Percentiles rank a stretch among this genome's conserved stretches.
Evolutionary conservation across 2,797 vertebrate genomes (phyloP).

Genomic region (Tapera naevia): DNA sequence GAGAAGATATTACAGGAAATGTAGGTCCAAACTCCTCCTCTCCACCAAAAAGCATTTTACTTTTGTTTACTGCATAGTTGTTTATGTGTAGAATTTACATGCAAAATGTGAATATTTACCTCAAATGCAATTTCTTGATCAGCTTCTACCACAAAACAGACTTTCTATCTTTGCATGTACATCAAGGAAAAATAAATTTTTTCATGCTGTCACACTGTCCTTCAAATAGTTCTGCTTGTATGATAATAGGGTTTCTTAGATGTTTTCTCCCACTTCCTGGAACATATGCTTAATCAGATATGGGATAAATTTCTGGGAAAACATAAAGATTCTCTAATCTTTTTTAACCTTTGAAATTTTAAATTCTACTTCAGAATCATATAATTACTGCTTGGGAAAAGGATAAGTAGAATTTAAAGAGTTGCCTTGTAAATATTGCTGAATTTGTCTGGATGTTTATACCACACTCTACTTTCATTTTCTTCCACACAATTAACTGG

Average conservation of each 20-base stretch:
- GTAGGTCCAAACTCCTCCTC: neutral
- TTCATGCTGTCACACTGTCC: neutral
- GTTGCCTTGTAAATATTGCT: neutral
- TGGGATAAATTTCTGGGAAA: neutral
- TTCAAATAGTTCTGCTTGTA: neutral
- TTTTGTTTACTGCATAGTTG: constrained; percentile 12
- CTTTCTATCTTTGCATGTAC: neutral
- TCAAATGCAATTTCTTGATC: constrained; percentile 10
- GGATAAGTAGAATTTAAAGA: neutral
- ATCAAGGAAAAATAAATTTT: neutral
- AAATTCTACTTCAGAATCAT: neutral
- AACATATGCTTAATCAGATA: neutral
- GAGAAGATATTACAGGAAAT: neutral
- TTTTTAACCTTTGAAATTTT: neutral
- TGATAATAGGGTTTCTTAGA: neutral
- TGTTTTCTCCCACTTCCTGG: neutral
- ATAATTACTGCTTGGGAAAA: neutral
- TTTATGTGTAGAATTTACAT: neutral
- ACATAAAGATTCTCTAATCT: neutral
- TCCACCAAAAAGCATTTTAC: neutral
- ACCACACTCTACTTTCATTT: neutral
- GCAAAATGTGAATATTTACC: neutral
- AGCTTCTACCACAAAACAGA: neutral
- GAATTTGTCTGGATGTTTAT: neutral
- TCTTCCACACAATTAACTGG: neutral